These are phyloP conservation scores for Spodoptera litura DNA, from an alignment of 1,140 invertebrate species.

Conservation along the genomic window DNA sequence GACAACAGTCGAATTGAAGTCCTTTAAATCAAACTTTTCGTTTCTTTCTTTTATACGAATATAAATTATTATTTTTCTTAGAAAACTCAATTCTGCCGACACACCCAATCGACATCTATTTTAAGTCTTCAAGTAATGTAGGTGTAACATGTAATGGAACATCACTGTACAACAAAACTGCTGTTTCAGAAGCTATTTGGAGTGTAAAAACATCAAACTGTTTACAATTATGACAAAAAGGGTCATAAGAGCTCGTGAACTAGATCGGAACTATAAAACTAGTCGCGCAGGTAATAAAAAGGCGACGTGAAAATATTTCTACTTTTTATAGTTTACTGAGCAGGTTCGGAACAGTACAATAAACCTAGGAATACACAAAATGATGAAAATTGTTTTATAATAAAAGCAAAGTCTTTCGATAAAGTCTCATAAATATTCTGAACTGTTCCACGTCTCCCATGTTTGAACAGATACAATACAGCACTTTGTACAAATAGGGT, in stretches of 20 bases:
- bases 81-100: background rate
- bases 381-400: background rate
- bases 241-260: conserved; percentile 2
- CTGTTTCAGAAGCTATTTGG: no score
- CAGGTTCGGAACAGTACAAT: conserved; percentile 11
- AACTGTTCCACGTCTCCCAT: no score
- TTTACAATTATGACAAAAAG: conserved; percentile 17
- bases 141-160: no score
- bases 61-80: background rate
- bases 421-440: background rate
- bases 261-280: conserved; percentile 39
- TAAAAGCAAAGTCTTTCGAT: background rate
- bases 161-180: no score
- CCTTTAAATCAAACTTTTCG: no score
- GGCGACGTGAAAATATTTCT: conserved; percentile 32
- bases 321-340: conserved; percentile 27
- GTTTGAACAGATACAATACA: no score
- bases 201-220: background rate
- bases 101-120: no score
- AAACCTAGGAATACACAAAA: background rate
- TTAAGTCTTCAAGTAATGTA: no score
- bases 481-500: background rate
- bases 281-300: conserved; percentile 21
- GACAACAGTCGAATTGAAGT: no score
- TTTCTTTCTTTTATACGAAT: no score